Evolutionary conservation across 2,888 invertebrate species (phyloP).

Genomic region (Rhaphigaster nebulosa): DNA sequence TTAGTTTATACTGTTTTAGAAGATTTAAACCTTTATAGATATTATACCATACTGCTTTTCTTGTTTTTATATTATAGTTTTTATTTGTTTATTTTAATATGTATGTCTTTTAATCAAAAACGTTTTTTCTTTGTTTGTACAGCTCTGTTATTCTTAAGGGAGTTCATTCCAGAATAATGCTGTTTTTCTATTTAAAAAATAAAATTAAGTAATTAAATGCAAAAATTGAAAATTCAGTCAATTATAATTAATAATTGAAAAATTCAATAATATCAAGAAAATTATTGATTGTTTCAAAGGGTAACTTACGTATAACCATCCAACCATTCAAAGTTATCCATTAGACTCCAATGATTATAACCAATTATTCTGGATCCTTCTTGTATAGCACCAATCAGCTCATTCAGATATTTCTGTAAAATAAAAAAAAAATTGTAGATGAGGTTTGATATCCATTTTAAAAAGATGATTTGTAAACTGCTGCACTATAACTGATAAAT

Average conservation of each 20-base stretch:
- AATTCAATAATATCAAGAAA: neutral
- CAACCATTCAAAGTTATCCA: slow-evolving; percentile 88
- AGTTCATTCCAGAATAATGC: too few relatives aligned
- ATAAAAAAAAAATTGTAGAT: neutral
- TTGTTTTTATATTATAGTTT: too few relatives aligned
- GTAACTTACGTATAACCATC: slow-evolving; percentile 78
- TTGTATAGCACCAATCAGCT: slow-evolving; percentile 71
- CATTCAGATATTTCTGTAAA: slow-evolving; percentile 68
- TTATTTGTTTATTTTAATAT: too few relatives aligned
- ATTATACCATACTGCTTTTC: too few relatives aligned
- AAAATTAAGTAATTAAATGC: neutral
- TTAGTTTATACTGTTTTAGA: too few relatives aligned
- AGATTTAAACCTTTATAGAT: too few relatives aligned
- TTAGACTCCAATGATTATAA: slow-evolving; percentile 84
- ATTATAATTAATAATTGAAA: too few relatives aligned
- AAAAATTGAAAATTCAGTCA: too few relatives aligned
- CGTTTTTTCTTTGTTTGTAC: too few relatives aligned
- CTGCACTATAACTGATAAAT: neutral
- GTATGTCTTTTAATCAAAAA: too few relatives aligned
- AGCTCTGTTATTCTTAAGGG: too few relatives aligned
- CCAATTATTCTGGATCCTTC: slow-evolving; percentile 73
- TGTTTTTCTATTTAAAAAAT: too few relatives aligned
- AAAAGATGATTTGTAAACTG: neutral
- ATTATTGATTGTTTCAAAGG: neutral
- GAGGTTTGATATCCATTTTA: neutral